These are phyloP conservation scores for Oxytorus armatus DNA, from an alignment of 2,888 invertebrate genomes.

Conservation along the genomic window DNA sequence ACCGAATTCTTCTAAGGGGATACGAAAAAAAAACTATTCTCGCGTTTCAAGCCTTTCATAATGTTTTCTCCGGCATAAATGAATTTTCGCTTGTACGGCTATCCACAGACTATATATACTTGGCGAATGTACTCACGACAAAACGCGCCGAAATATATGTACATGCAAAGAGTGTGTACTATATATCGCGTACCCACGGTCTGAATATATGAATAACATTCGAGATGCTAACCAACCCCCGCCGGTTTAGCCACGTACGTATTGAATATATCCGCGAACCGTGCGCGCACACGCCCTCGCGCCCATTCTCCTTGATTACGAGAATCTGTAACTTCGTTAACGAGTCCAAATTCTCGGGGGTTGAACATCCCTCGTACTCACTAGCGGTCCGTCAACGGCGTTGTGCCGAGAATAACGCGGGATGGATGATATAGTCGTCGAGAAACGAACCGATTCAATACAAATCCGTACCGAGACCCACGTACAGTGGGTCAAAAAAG, in stretches of 20 bases:
- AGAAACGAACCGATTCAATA: conserved; percentile 74
- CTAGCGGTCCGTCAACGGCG: conserved; percentile 68
- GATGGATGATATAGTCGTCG: conserved; percentile 54
- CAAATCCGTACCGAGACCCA: conserved; percentile 43
- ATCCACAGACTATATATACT: neutral
- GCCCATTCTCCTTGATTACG: conserved; percentile 80
- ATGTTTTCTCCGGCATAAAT: neutral
- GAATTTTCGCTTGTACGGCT: conserved; percentile 2
- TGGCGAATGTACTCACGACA: neutral
- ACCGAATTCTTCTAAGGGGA: neutral
- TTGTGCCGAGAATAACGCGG: conserved; percentile 11
- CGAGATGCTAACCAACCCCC: conserved; percentile 80
- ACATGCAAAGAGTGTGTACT: conserved; percentile 9
- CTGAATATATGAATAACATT: conserved; percentile 84
- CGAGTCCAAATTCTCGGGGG: conserved; percentile 74
- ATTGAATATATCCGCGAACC: conserved; percentile 79
- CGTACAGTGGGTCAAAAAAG: too few relatives aligned
- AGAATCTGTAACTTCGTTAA: conserved; percentile 83
- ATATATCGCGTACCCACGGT: conserved; percentile 61
- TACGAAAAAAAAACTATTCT: neutral
- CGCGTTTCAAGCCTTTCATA: neutral
- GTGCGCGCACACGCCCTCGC: conserved; percentile 71
- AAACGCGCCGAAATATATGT: conserved; percentile 18
- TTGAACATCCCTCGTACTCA: conserved; percentile 55
- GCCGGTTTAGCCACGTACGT: conserved; percentile 71